phyloP scores from a whole-genome alignment of 1,140 invertebrate species.

The Papilio polytes region DNA sequence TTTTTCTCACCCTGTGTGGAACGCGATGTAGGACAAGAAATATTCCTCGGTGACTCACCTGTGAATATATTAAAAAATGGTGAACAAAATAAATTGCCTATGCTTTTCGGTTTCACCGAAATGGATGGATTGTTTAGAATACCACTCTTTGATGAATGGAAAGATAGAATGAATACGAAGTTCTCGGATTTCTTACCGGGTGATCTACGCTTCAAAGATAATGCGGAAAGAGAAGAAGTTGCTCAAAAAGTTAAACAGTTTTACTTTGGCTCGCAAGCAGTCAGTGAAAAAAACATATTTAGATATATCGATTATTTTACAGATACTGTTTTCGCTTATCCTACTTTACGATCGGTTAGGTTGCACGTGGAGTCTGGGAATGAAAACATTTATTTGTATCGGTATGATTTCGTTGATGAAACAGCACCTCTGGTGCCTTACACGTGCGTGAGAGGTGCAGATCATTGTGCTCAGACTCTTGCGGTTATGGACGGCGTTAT shows the following conservation, averaged over 20 bases:
- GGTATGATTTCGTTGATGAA: slow-evolving; percentile 56
- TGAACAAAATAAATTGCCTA: slow-evolving; percentile 55
- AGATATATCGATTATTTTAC: slow-evolving; percentile 60
- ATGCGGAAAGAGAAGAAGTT: slow-evolving; percentile 48
- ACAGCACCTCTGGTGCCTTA: slow-evolving; percentile 48
- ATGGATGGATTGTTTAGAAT: slow-evolving; percentile 62
- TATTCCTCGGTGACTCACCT: slow-evolving; percentile 58
- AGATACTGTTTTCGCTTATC: slow-evolving; percentile 59
- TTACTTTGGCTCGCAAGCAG: slow-evolving; percentile 53
- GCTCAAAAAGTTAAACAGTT: slow-evolving; percentile 52
- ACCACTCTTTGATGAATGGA: slow-evolving; percentile 54
- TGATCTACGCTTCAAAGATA: slow-evolving; percentile 47
- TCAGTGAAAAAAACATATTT: slow-evolving; percentile 52
- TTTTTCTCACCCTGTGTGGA: slow-evolving; percentile 65
- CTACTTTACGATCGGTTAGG: slow-evolving; percentile 52
- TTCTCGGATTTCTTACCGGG: slow-evolving; percentile 53
- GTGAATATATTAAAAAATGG: slow-evolving; percentile 59
- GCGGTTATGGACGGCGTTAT: slow-evolving; percentile 48
- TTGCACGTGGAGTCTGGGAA: slow-evolving; percentile 53
- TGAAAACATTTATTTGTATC: slow-evolving; percentile 61
- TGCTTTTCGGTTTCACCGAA: slow-evolving; percentile 61
- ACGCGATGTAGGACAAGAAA: slow-evolving; percentile 55
- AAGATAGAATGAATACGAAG: slow-evolving; percentile 62
- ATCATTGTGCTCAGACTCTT: slow-evolving; percentile 56
- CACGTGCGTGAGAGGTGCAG: slow-evolving; percentile 50